Percentiles rank a stretch among this genome's conserved stretches.
phyloP scores from a whole-genome alignment of 1,140 invertebrate genomes.

The Drosophila pandora region DNA sequence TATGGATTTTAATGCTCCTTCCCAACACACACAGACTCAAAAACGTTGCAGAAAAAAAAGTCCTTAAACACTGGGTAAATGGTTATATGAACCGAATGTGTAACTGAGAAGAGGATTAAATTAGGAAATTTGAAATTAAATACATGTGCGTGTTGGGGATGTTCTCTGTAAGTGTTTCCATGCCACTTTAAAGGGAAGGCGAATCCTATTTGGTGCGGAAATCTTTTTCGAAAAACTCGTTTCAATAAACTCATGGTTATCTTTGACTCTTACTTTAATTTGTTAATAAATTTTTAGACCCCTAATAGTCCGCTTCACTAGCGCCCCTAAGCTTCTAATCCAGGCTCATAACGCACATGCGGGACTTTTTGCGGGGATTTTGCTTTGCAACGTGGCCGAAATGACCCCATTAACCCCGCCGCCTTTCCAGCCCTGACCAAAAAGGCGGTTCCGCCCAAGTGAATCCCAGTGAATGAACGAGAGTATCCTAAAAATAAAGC shows the following conservation, averaged over 20 bases:
- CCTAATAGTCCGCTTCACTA: slow-evolving; percentile 21
- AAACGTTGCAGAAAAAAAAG: slow-evolving; percentile 12
- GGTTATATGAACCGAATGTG: slow-evolving; percentile 22
- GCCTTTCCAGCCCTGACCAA: slow-evolving; percentile 18
- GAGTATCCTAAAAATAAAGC: slow-evolving; percentile 55
- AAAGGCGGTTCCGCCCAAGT: slow-evolving; percentile 8
- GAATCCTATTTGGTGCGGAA: background rate
- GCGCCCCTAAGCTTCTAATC: slow-evolving; percentile 31
- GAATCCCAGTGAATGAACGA: slow-evolving; percentile 41
- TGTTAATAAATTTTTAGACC: slow-evolving; percentile 32
- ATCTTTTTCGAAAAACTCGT: background rate
- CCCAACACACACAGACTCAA: slow-evolving; percentile 5
- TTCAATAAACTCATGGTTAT: background rate
- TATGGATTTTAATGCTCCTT: slow-evolving; percentile 31
- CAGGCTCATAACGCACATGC: slow-evolving; percentile 40
- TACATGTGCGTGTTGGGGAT: background rate
- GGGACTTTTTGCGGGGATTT: slow-evolving; percentile 24
- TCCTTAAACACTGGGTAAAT: slow-evolving; percentile 2
- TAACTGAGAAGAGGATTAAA: background rate
- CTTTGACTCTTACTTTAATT: slow-evolving; percentile 17
- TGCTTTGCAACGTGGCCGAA: slow-evolving; percentile 42
- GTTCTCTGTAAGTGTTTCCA: background rate
- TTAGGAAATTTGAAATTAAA: slow-evolving; percentile 19
- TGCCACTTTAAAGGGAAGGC: background rate
- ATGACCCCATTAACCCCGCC: slow-evolving; percentile 56